These are phyloP conservation scores for Chrosomus eos DNA, from an alignment of 2,797 vertebrate species.

Conservation along the genomic window DNA sequence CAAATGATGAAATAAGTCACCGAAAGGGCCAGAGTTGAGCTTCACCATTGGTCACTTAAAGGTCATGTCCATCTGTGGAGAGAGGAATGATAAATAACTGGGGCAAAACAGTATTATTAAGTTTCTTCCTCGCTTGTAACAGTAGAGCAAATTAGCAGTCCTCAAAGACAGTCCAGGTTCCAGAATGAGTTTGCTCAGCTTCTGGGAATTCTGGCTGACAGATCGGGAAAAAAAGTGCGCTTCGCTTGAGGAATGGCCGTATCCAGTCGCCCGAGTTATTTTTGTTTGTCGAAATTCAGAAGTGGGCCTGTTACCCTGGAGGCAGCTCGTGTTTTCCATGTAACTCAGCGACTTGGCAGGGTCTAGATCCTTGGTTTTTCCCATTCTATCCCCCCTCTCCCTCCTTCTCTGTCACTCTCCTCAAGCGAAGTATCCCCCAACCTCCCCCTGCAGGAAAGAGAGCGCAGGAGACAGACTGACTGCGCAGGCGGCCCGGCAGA, in stretches of 20 bases:
- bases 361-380: conserved; percentile 75
- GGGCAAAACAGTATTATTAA: conserved; percentile 70
- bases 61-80: conserved; percentile 71
- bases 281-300: conserved; percentile 79
- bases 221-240: conserved; percentile 52
- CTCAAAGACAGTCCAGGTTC: conserved; percentile 50
- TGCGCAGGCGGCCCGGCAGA: conserved; percentile 94
- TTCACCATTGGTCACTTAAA: conserved; percentile 71
- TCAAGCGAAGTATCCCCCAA: conserved; percentile 46
- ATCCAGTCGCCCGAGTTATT: conserved; percentile 76
- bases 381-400: conserved; percentile 67
- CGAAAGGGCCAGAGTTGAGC: conserved; percentile 70
- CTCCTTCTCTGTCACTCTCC: conserved; percentile 40
- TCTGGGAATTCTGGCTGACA: conserved; percentile 75
- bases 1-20: conserved; percentile 78
- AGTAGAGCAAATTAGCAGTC: conserved; percentile 65
- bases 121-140: conserved; percentile 63
- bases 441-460: conserved; percentile 85
- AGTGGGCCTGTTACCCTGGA: conserved; percentile 78
- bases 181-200: conserved; percentile 36
- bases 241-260: conserved; percentile 65
- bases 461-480: conserved; percentile 97
- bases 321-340: conserved; percentile 84
- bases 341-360: conserved; percentile 84
- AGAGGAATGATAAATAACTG: conserved; percentile 74